These are phyloP conservation scores for Amphimallon solstitiale DNA, from an alignment of 2,888 invertebrate genomes.

Conservation along the genomic window DNA sequence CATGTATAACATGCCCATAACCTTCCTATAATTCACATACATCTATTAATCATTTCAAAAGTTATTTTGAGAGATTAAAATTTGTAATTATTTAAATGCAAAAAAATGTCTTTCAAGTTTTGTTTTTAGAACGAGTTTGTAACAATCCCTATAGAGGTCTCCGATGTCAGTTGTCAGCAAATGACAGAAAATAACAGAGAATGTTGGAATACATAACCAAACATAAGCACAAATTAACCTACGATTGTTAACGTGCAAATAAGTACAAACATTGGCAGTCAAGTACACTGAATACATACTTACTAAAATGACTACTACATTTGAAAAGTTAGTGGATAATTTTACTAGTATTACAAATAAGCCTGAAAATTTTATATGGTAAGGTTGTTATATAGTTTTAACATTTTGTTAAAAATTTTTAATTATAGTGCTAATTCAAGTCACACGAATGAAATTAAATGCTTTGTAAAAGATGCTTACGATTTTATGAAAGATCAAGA, in stretches of 20 bases:
- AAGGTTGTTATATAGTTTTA: slow-evolving; percentile 37
- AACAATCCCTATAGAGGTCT: too few species aligned
- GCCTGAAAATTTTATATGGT: slow-evolving; percentile 59
- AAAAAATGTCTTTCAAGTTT: too few species aligned
- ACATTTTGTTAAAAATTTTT: neutral
- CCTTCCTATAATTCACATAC: too few species aligned
- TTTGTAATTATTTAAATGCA: neutral
- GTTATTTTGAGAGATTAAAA: neutral
- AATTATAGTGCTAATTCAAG: slow-evolving; percentile 67
- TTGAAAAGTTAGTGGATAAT: slow-evolving; percentile 36
- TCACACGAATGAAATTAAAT: slow-evolving; percentile 68
- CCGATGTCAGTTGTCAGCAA: too few species aligned
- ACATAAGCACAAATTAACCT: slow-evolving; percentile 31
- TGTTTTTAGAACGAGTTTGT: too few species aligned
- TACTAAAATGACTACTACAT: slow-evolving; percentile 31
- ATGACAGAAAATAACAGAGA: too few species aligned
- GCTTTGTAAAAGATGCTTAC: slow-evolving; percentile 75
- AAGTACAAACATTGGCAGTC: slow-evolving; percentile 24
- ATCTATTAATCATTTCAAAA: too few species aligned
- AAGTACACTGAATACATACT: too few species aligned
- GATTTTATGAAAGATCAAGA: slow-evolving; percentile 71
- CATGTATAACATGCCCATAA: too few species aligned
- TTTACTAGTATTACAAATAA: slow-evolving; percentile 54
- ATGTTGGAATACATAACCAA: too few species aligned
- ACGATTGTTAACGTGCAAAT: neutral